These are phyloP conservation scores for Anthopleura sola DNA, from an alignment of 64 coral and sea anemone genomes.

Conservation along the genomic window DNA sequence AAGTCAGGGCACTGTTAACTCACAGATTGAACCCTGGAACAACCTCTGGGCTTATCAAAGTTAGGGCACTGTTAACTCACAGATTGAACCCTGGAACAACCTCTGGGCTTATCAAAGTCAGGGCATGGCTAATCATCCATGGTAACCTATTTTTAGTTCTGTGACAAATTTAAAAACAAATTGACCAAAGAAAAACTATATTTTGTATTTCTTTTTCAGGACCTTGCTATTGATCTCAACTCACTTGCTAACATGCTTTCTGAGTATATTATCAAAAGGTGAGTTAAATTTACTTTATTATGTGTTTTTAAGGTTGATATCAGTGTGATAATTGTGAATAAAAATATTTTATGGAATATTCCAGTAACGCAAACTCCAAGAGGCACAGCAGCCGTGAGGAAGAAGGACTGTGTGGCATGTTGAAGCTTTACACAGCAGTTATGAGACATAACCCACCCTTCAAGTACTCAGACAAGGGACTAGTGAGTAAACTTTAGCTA, in stretches of 20 bases:
- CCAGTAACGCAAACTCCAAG: constrained; percentile 46
- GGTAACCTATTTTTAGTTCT: too few relatives aligned
- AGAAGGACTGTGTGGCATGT: constrained; percentile 82
- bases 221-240: constrained; percentile 77
- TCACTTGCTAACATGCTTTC: constrained; percentile 81
- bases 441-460: constrained; percentile 93
- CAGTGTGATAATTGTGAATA: too few relatives aligned
- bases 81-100: too few relatives aligned
- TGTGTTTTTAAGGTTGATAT: background rate
- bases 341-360: background rate
- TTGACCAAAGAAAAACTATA: too few relatives aligned
- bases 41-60: too few relatives aligned
- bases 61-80: too few relatives aligned
- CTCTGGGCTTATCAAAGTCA: too few relatives aligned
- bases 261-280: constrained; percentile 72
- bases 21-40: too few relatives aligned
- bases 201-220: constrained; percentile 27
- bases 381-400: constrained; percentile 65
- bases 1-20: too few relatives aligned
- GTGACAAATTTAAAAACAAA: too few relatives aligned
- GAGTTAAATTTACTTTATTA: background rate
- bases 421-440: constrained; percentile 94
- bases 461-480: constrained; percentile 70
- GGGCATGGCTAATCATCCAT: too few relatives aligned
- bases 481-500: constrained; percentile 57